Conservation (phyloP, 2,113 vertebrate genomes). For the Oncorhynchus mykiss region DNA sequence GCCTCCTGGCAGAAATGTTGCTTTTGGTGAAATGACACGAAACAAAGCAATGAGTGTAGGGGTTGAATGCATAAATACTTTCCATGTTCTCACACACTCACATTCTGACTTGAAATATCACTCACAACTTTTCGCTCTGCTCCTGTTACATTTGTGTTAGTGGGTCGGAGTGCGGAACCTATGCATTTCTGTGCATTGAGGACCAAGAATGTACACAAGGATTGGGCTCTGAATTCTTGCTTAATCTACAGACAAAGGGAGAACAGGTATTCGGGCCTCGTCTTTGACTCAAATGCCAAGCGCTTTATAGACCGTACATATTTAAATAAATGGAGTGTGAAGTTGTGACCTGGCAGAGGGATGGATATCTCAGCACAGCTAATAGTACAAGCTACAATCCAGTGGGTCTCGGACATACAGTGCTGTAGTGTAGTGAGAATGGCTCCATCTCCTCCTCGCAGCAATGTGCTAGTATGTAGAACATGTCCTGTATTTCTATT, state of each 20-base stretch:
- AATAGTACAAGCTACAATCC: too few relatives aligned
- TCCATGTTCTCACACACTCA: background rate
- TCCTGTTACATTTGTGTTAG: background rate
- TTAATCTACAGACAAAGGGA: background rate
- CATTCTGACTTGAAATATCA: background rate
- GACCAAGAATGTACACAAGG: background rate
- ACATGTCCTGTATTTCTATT: too few relatives aligned
- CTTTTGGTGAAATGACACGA: background rate
- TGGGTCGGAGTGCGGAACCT: background rate
- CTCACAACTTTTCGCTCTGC: background rate
- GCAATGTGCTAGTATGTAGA: too few relatives aligned
- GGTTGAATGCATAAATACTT: background rate
- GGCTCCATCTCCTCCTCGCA: too few relatives aligned
- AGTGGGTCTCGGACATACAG: too few relatives aligned
- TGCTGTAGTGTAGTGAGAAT: too few relatives aligned
- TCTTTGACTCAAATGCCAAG: too few relatives aligned
- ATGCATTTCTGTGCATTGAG: too few relatives aligned
- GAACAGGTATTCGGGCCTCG: too few relatives aligned
- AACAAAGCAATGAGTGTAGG: background rate
- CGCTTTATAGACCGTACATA: background rate
- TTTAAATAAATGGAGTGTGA: background rate
- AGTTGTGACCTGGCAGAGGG: too few relatives aligned
- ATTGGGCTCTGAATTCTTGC: background rate
- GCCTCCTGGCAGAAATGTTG: background rate
- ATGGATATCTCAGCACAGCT: too few relatives aligned